Conservation (phyloP, 2,888 invertebrate genomes). For the Ctena decussata region DNA sequence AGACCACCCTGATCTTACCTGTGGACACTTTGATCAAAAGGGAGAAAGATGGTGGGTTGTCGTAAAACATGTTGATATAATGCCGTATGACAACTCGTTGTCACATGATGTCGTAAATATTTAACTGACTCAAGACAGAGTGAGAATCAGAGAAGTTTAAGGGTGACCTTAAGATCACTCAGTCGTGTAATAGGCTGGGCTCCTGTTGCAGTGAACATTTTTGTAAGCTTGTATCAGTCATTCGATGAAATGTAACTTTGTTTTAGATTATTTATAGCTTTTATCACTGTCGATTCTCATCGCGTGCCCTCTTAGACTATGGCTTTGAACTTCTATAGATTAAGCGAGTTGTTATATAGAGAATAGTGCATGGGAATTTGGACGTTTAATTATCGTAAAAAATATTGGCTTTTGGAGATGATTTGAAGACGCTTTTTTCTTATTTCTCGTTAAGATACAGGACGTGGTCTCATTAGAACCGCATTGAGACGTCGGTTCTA, state of each 20-base stretch:
- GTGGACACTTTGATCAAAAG: constrained; percentile 12
- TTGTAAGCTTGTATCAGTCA: neutral
- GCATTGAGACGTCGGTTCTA: too few species aligned
- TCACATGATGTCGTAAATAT: constrained; percentile 17
- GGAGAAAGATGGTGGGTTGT: neutral
- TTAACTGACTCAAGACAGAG: constrained; percentile 10
- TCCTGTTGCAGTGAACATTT: neutral
- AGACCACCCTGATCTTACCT: constrained; percentile 6
- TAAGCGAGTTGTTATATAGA: too few species aligned
- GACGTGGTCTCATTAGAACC: too few species aligned
- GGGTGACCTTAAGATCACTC: neutral
- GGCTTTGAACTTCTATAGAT: too few species aligned
- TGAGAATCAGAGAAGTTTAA: neutral
- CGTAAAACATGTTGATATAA: constrained; percentile 14
- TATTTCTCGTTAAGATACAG: too few species aligned
- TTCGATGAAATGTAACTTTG: constrained; percentile 4
- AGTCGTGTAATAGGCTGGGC: neutral
- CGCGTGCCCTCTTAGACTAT: neutral
- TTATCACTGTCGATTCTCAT: neutral
- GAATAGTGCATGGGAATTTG: too few species aligned
- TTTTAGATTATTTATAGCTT: neutral
- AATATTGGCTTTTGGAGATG: too few species aligned
- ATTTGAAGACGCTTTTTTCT: too few species aligned
- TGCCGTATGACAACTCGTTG: constrained; percentile 12
- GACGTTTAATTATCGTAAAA: too few species aligned